phyloP scores from a whole-genome alignment of 2,888 invertebrate species.

The Macrosoma leucophasiata region DNA sequence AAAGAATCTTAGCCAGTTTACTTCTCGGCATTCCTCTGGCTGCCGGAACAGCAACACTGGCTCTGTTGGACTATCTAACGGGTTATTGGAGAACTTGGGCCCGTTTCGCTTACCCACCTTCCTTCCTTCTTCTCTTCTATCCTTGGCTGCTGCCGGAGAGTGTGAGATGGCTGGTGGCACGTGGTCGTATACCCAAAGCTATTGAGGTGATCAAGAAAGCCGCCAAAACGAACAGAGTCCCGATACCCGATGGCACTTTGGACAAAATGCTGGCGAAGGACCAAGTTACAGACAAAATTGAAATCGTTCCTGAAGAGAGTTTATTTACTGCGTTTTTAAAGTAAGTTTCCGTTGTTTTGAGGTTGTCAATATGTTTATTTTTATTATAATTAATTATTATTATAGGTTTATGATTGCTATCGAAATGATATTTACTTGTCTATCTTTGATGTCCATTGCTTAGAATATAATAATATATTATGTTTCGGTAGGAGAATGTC shows the following conservation, averaged over 20 bases:
- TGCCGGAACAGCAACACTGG: constrained; percentile 80
- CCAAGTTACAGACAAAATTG: constrained; percentile 35
- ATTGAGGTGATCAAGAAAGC: constrained; percentile 76
- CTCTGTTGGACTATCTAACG: constrained; percentile 79
- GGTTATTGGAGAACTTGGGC: constrained; percentile 83
- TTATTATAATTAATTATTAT: too few relatives aligned
- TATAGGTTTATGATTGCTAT: too few relatives aligned
- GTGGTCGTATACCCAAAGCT: constrained; percentile 78
- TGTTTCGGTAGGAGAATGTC: too few relatives aligned
- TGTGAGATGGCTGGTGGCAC: constrained; percentile 84
- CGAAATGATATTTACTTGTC: too few relatives aligned
- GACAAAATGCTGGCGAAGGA: constrained; percentile 50
- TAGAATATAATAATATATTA: too few relatives aligned
- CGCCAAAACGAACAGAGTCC: constrained; percentile 75
- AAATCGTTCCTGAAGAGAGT: constrained; percentile 45
- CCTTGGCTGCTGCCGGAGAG: constrained; percentile 85
- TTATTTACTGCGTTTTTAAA: constrained; percentile 48
- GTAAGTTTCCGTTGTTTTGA: constrained; percentile 37
- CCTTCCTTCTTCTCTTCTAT: constrained; percentile 79
- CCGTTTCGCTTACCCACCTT: constrained; percentile 81
- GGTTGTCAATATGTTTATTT: too few relatives aligned
- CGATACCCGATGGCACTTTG: constrained; percentile 62
- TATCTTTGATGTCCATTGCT: too few relatives aligned
- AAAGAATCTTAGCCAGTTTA: constrained; percentile 82
- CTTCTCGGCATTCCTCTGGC: constrained; percentile 83